Percentiles rank a stretch among this genome's conserved stretches.
These are phyloP conservation scores for Ambastaia sidthimunki DNA, from an alignment of 2,797 vertebrate genomes.

Conservation along the genomic window DNA sequence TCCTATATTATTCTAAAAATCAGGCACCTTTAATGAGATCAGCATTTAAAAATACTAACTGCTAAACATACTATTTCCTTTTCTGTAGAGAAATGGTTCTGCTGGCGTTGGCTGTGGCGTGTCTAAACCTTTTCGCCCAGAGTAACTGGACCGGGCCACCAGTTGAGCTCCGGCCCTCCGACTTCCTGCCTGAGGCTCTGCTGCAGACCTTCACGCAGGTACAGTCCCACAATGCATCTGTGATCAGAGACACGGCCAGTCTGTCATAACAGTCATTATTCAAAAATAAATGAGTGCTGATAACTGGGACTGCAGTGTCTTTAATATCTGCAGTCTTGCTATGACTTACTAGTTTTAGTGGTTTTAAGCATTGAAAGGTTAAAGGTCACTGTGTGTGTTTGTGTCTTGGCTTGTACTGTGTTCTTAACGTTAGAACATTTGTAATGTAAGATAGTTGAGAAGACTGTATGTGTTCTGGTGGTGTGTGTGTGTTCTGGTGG, in stretches of 20 bases:
- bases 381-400: conserved; percentile 10
- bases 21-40: background rate
- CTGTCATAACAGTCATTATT: background rate
- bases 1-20: background rate
- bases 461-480: too few relatives aligned
- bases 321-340: background rate
- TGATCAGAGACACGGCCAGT: background rate
- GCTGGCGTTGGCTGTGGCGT: conserved; percentile 85
- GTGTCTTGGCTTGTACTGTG: background rate
- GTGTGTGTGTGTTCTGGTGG: too few relatives aligned
- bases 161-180: conserved; percentile 74
- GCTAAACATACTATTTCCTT: background rate
- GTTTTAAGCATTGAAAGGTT: background rate
- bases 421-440: conserved; percentile 7
- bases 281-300: too few relatives aligned
- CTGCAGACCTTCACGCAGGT: conserved; percentile 81
- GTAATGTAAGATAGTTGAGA: background rate
- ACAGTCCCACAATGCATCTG: conserved; percentile 52
- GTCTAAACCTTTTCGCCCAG: conserved; percentile 91
- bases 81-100: conserved; percentile 80
- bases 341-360: background rate
- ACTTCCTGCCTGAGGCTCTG: conserved; percentile 81
- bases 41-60: background rate
- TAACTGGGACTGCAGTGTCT: too few relatives aligned
- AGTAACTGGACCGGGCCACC: conserved; percentile 96